Conservation (phyloP, 2,797 vertebrate species). For the Sphenodon punctatus region DNA sequence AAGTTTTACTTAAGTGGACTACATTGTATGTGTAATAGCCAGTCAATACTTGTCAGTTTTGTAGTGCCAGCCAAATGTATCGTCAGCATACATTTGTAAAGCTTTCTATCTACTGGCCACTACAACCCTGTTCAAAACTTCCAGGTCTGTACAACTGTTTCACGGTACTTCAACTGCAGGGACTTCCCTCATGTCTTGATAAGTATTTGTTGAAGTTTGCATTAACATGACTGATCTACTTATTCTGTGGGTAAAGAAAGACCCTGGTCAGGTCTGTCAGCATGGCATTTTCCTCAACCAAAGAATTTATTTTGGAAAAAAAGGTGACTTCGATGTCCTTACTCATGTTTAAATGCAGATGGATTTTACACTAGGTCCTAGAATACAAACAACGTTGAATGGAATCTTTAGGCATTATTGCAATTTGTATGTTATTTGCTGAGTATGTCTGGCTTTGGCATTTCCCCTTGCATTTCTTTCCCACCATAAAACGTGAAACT, state of each 20-base stretch:
- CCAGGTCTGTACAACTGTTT: not conserved
- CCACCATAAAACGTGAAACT: slow-evolving; percentile 49
- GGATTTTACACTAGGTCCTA: slow-evolving; percentile 23
- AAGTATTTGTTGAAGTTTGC: not conserved
- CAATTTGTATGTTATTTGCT: slow-evolving; percentile 31
- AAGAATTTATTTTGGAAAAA: not conserved
- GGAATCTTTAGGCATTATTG: slow-evolving; percentile 46
- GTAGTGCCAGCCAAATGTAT: too few species aligned
- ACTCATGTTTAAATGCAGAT: not conserved
- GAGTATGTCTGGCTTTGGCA: slow-evolving; percentile 55
- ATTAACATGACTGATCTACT: not conserved
- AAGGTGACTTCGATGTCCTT: not conserved
- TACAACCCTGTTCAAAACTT: not conserved
- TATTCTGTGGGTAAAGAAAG: not conserved
- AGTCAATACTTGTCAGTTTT: not conserved
- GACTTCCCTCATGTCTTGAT: not conserved
- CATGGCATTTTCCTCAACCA: not conserved
- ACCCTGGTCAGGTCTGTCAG: not conserved
- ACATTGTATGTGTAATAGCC: too few species aligned
- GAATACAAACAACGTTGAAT: slow-evolving; percentile 15
- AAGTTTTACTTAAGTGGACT: too few species aligned
- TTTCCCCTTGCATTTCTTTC: slow-evolving; percentile 44
- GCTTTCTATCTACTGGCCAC: not conserved
- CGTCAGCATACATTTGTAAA: too few species aligned
- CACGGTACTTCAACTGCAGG: not conserved